Evolutionary conservation across 1,140 invertebrate species (phyloP), one percentile per base, ranked within the genome.

Genomic region (Penaeus vannamei): DNA sequence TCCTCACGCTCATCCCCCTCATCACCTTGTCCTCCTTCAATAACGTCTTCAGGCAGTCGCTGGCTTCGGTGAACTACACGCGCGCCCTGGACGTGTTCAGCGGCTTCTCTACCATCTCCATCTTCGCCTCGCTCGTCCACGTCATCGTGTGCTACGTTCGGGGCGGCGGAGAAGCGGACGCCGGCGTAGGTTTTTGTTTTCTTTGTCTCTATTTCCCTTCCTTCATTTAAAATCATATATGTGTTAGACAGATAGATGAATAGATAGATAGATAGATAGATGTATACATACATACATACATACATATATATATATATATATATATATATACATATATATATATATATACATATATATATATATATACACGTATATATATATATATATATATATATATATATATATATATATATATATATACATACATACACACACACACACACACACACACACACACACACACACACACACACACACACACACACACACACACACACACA

Each of bases 61-160:
- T 90, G 76, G 85, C 91, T 17, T 90, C 89, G 1, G 91, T 91
- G 26, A 89, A 86, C 2, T 91, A 90, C 77, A 64, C 80, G 26
- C 46, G 69, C 23, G 88, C 91, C 22, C 64, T 90, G 7, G 91
- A 91, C 53, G 83, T 90, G 53, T 91, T 91, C 86, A 88, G 82
- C 1, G 91, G 89, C 8, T 62, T 90, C 60, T 91, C 91, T 3
- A 62, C 88, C 4, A n/a, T 72, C 59, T 69, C 85, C 69, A 87
- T 90, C 62, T 91, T 90, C 82, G n/a, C 64, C 1, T 86, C 88
- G 61, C 79, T 91, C 22, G 80, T 88, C 12, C 64, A 87, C 72
- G 72, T 91, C 23, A 84, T 90, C 69, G 62, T 88, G 60, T 84
- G 83, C 29, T 79, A 90, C 32, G 53, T 86, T 36, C 62, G 80